Evolutionary conservation across 2,797 vertebrate species (phyloP).

Genomic region (Darevskia nairensis): DNA sequence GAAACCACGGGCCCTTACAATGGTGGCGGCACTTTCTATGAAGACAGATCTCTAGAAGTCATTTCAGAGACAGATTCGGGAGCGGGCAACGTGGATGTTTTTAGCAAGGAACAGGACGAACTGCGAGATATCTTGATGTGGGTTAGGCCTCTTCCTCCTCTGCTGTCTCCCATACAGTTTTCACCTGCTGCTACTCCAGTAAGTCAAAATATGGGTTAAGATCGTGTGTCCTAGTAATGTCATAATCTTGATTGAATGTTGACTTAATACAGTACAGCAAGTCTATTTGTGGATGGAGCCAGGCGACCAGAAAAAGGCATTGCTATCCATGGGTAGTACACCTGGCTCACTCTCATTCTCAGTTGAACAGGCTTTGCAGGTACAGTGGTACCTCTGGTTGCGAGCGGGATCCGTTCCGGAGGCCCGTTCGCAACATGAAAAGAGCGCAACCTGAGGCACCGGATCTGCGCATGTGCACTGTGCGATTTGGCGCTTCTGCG

Average conservation of each 20-base stretch:
- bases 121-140: conserved; percentile 83
- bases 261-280: not conserved
- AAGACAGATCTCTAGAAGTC: conserved; percentile 26
- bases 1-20: not conserved
- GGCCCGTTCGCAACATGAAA: too few relatives aligned
- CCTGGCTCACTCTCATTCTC: not conserved
- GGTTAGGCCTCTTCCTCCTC: conserved; percentile 84
- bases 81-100: conserved; percentile 26
- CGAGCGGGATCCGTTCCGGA: too few relatives aligned
- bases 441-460: too few relatives aligned
- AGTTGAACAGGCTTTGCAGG: not conserved
- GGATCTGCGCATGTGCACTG: too few relatives aligned
- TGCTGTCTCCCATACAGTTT: conserved; percentile 86
- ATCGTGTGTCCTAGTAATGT: not conserved
- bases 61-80: conserved; percentile 7
- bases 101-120: conserved; percentile 40
- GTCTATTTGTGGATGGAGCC: not conserved
- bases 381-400: too few relatives aligned
- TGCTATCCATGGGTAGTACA: not conserved
- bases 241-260: not conserved
- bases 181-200: conserved; percentile 69
- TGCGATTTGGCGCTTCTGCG: too few relatives aligned
- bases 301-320: not conserved
- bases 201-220: conserved; percentile 50
- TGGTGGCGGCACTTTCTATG: not conserved